Percentiles rank a stretch among this genome's conserved stretches.
Conservation (phyloP, 2,888 invertebrate genomes). For the Drosophila demipolita region DNA sequence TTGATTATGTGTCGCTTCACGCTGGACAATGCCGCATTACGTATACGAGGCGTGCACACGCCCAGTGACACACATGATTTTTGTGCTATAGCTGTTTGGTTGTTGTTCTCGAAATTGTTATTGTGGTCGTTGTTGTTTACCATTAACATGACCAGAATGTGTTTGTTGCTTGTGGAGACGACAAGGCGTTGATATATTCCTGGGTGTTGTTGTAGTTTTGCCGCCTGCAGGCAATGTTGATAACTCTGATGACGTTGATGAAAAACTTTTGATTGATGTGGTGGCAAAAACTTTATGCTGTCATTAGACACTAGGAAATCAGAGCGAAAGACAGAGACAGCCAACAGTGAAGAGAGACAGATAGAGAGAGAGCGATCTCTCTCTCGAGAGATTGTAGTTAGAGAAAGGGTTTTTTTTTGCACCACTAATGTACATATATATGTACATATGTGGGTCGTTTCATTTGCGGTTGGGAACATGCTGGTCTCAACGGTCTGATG, state of each 20-base stretch:
- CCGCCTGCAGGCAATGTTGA: slow-evolving; percentile 73
- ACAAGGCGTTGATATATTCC: slow-evolving; percentile 55
- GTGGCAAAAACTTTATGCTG: slow-evolving; percentile 79
- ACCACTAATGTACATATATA: slow-evolving; percentile 18
- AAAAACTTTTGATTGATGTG: slow-evolving; percentile 81
- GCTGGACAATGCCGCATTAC: slow-evolving; percentile 55
- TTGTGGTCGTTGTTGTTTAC: slow-evolving; percentile 16
- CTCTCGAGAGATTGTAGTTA: background rate
- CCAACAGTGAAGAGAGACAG: background rate
- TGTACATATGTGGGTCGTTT: slow-evolving; percentile 17
- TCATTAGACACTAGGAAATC: slow-evolving; percentile 71
- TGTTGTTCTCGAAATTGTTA: slow-evolving; percentile 18
- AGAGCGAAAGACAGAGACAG: slow-evolving; percentile 23
- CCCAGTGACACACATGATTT: slow-evolving; percentile 35
- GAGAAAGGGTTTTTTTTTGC: slow-evolving; percentile 28
- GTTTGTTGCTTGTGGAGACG: slow-evolving; percentile 35
- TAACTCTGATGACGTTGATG: slow-evolving; percentile 82
- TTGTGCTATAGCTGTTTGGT: slow-evolving; percentile 27
- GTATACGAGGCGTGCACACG: slow-evolving; percentile 60
- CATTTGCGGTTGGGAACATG: slow-evolving; percentile 11
- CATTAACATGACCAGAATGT: slow-evolving; percentile 49
- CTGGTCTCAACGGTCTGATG: slow-evolving; percentile 39
- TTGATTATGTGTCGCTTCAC: slow-evolving; percentile 52
- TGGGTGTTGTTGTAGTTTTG: slow-evolving; percentile 54
- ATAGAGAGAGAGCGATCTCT: background rate